These are phyloP conservation scores for Cheilinus undulatus DNA, from an alignment of 2,113 vertebrate genomes.

Conservation along the genomic window DNA sequence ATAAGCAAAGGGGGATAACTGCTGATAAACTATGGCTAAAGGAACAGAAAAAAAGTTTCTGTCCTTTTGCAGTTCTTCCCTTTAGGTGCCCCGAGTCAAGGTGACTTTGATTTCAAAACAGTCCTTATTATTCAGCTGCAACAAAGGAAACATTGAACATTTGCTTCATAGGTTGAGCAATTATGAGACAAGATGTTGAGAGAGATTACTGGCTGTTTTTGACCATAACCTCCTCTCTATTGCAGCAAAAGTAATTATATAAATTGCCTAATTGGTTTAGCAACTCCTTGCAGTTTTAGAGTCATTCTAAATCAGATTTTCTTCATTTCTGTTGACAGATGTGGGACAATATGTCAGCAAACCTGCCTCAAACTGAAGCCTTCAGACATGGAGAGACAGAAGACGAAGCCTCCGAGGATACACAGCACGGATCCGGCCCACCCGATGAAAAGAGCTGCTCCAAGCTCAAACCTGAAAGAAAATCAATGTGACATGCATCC, in stretches of 20 bases:
- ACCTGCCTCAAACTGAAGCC: slow-evolving; percentile 73
- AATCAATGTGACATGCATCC: background rate
- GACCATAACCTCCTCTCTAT: background rate
- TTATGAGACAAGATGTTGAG: slow-evolving; percentile 62
- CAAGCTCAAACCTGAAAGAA: slow-evolving; percentile 83
- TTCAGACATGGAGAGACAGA: slow-evolving; percentile 82
- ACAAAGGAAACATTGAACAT: slow-evolving; percentile 76
- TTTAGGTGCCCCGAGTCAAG: slow-evolving; percentile 52
- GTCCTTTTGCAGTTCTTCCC: slow-evolving; percentile 5
- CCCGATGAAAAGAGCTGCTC: slow-evolving; percentile 86
- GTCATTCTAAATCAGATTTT: slow-evolving; percentile 32
- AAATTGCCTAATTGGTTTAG: slow-evolving; percentile 40
- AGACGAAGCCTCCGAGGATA: slow-evolving; percentile 82
- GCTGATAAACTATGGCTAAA: no score
- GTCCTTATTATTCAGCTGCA: slow-evolving; percentile 10
- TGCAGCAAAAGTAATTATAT: slow-evolving; percentile 41
- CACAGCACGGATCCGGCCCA: slow-evolving; percentile 86
- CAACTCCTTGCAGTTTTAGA: slow-evolving; percentile 6
- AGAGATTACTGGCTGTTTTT: slow-evolving; percentile 41
- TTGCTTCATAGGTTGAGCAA: slow-evolving; percentile 32
- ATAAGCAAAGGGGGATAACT: no score
- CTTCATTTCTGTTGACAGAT: slow-evolving; percentile 27
- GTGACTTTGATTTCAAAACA: slow-evolving; percentile 62
- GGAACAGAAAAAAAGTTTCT: background rate
- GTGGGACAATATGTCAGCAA: slow-evolving; percentile 2